phyloP scores from a whole-genome alignment of 2,888 invertebrate genomes.

The Coremacera marginata region DNA sequence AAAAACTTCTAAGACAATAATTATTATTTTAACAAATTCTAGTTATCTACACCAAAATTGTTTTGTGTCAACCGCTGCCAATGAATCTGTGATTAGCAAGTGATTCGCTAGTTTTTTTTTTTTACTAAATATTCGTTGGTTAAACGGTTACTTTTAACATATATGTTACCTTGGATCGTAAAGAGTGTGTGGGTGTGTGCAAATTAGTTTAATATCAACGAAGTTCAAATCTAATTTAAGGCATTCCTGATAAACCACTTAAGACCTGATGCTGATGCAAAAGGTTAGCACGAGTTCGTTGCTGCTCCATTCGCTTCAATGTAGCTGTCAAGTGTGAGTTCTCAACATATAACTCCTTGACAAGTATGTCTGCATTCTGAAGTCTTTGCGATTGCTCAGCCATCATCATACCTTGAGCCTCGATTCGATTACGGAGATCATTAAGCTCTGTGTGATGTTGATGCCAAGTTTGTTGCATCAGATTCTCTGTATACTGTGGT shows the following conservation, averaged over 20 bases:
- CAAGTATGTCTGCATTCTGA: slow-evolving; percentile 79
- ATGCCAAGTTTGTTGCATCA: too few species aligned
- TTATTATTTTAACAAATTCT: neutral
- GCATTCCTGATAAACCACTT: slow-evolving; percentile 55
- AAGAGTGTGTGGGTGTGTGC: neutral
- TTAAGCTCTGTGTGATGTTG: too few species aligned
- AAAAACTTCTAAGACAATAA: neutral
- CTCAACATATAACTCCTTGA: slow-evolving; percentile 89
- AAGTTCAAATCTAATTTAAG: too few species aligned
- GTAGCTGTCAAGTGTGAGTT: slow-evolving; percentile 79
- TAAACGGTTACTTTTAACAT: neutral
- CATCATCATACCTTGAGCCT: slow-evolving; percentile 69
- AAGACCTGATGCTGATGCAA: slow-evolving; percentile 65
- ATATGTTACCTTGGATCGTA: neutral
- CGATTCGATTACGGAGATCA: too few species aligned
- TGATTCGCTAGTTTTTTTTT: too few species aligned
- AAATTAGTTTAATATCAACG: neutral
- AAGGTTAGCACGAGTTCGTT: slow-evolving; percentile 64
- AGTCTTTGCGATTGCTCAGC: slow-evolving; percentile 76
- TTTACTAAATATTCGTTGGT: too few species aligned
- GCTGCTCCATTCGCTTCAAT: slow-evolving; percentile 68
- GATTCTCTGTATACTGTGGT: too few species aligned
- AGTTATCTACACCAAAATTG: neutral
- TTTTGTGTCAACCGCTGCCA: too few species aligned
- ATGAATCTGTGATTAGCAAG: too few species aligned